Base-by-base conservation (phyloP, 1,140 invertebrate species). In the Theocolax elegans region DNA sequence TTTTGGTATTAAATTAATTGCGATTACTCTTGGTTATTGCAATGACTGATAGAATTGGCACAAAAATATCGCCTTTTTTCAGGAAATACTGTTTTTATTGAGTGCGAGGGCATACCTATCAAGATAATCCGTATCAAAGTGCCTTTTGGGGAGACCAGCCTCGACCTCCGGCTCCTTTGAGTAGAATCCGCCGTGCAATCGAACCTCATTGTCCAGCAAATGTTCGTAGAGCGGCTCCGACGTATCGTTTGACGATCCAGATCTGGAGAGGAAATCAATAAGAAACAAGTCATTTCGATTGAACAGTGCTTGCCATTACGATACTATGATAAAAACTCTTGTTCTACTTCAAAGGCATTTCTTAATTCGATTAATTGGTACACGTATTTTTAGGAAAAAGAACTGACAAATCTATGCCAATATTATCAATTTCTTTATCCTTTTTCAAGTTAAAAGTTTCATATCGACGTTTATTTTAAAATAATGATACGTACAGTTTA, bases 141-240 rank as follows among this genome's bases (percentile, higher is more conserved):
- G 64, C 15, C 58, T 71, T 54, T 68, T 68, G 13, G 73, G 58
- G 46, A 67, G 38, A 19, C 67, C 66, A 31, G 42, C 69, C 67
- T 64, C 51, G 31, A 44, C n/a, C 31, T 71, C 69, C 13, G 69
- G 44, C 64, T 83, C 79, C 29, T 79, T 81, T 12, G 79, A 84
- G 75, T 84, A 85, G 49, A 84, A 76, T 63, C 80, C 83, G n/a
- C 79, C 80, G 51, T 80, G 72, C 60, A 77, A 59, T 49, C 65
- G 75, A 27, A 81, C 77, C 56, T 80, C 81, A 44, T 83, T 77
- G 68, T 82, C 83, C 58, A 83, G 73, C 38, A 86, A 74, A 67
- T 82, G 83, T 77, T 86, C 83, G 69, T 81, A 86, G 56, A 81
- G 79, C 58, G 80, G 77, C 46, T 65, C 44, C 35, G 77, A 77